Base-by-base conservation (phyloP, 2,888 invertebrate genomes). In the Troides aeacus region DNA sequence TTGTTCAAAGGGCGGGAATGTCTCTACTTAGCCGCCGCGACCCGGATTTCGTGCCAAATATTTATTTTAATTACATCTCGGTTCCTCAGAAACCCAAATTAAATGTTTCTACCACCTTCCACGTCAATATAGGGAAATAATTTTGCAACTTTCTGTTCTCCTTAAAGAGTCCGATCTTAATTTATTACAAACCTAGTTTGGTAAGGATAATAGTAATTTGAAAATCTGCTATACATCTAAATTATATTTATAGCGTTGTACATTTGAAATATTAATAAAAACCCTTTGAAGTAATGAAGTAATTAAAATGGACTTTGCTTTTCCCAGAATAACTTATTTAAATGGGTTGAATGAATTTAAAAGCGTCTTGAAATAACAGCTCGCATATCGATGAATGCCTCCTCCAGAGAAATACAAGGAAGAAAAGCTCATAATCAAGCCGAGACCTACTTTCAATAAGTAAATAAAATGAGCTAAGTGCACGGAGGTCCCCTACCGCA, bases 21-120 rank as follows among this genome's bases (percentile, higher is more conserved):
- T 88, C 89, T 88, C 86, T 84, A 84, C 88, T 87, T 89, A 90
- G 90, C 90, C 89, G 81, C 88, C 80, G 81, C 84, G 84, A 86
- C 89, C 89, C 87, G 85, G 89, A 90, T 91, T 90, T 87, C 82
- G 85, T 84, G 88, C 86, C 90, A 90, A 92, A 91, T 92, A 91
- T 90, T 92, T 91, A 90, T 90, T 90, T 90, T 90, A 92, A 90
- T 92, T 90, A 90, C 88, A 86, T 85, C 87, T 85, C 82, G 81
- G 85, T 85, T 85, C 81, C 85, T 86, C 85, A 83, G 84, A 84
- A 86, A 85, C 79, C 77, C 77, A 79, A 85, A 82, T 85, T 86
- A 83, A 89, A 88, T 82, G 84, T 84, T 84, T 84, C 79, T 76
- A 79, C 80, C 81, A 83, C 82, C 80, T 83, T 80, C 77, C 72